Evolutionary conservation across 1,140 invertebrate species (phyloP), one percentile per base, ranked within the genome.

Genomic region (Nasonia giraulti): DNA sequence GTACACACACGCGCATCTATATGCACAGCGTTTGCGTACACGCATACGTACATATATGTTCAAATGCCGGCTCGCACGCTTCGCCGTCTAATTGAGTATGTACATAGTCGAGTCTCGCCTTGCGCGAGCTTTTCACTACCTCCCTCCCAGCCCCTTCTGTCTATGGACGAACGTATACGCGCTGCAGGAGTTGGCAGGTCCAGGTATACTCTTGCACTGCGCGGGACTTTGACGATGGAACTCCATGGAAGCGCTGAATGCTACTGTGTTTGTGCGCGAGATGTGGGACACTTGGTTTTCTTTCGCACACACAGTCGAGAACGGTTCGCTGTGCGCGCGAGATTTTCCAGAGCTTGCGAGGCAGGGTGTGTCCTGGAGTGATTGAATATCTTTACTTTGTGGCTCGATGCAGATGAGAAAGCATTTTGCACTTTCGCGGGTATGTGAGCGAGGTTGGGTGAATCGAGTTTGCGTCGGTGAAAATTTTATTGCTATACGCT

Each of bases 11-110:
- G 23, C 47, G 47, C 74, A 20, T 76, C 17, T 55, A 33, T 17
- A 83, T 37, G 75, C 17, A 69, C 17, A 83, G 37, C 44, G 37
- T 47, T 50, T 50, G 62, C 37, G 69, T 50, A 78, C 40, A 14
- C 12, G 40, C 62, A 55, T 31, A 73, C 55, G 27, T n/a, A n/a
- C n/a, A 31, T 20, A 27, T 27, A 27, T 80, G 77, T 66, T 84
- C 69, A 80, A 84, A 80, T 80, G 76, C 82, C n/a, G 62, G 78
- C 27, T 62, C 78, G 10, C 37, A 5, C 20, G 55, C 74, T 77
- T 77, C 82, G 23, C 55, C 55, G n/a, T 47, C 82, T 83, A 84
- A 84, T 84, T 75, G 83, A 84, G 83, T 80, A 75, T 84, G 73
- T 85, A 66, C 83, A 75, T 75, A 76, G 69, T 74, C 50, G 69